Base-by-base conservation (phyloP, 2,888 invertebrate genomes). In the Deilephila porcellus region DNA sequence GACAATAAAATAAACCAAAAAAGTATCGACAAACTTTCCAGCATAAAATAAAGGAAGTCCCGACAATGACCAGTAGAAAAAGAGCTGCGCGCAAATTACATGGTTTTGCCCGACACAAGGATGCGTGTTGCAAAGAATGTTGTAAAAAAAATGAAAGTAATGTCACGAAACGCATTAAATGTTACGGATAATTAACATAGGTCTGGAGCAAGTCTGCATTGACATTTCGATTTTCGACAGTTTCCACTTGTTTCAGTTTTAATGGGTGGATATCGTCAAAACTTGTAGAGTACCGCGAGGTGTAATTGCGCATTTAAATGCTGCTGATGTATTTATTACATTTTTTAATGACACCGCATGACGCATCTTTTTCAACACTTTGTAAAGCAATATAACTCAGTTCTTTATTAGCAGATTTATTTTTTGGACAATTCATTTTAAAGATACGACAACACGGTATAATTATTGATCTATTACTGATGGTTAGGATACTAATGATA, bases 161-260 rank as follows among this genome's bases (percentile, higher is more conserved):
- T 83, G 81, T 79, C 79, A 75, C 72, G 80, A 77, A 78, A 80
- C 78, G 82, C 76, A 82, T 85, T 82, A 88, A 88, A 87, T 89
- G 88, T 82, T 88, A 86, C 85, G 86, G 87, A 86, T 91, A 90
- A 92, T 92, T 90, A 87, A 87, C 67, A 67, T 67, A 67, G 67
- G 25, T 67, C 79, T 87, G 87, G 89, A 90, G 91, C 91, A 87
- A 91, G 92, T 92, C 82, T 85, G 76, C 75, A 83, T 73, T 91
- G 93, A 88, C 92, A 93, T 93, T 93, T 92, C 75, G 81, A 80
- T 83, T 87, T 90, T 88, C 86, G 87, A 78, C 84, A 87, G 67
- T 67, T 67, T 67, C 45, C 67, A 67, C 67, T 52, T 17, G 52
- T 52, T 52, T 52, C 88, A 88, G 82, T 89, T 90, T 88, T 85